Evolutionary conservation across 2,113 vertebrate species (phyloP).

Genomic region (Phasianus colchicus): DNA sequence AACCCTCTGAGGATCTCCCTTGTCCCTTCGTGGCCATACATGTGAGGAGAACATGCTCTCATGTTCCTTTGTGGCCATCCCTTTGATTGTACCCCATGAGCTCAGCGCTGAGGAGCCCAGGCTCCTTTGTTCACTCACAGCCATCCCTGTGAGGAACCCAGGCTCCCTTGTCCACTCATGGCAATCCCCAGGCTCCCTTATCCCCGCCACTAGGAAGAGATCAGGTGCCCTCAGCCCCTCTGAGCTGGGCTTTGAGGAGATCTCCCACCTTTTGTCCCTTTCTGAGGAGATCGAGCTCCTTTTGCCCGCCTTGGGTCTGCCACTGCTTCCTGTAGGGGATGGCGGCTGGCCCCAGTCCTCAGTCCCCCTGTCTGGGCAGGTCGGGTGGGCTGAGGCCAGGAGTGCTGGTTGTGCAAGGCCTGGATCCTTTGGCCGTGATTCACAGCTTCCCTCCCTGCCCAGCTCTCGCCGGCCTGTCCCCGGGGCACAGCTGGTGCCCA

Average conservation of each 20-base stretch:
- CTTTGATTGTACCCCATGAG: not conserved
- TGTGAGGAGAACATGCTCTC: not conserved
- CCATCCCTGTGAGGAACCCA: no score
- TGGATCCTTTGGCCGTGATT: not conserved
- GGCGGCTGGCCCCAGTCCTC: not conserved
- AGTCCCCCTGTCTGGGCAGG: not conserved
- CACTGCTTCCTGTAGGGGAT: not conserved
- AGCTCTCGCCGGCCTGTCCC: not conserved
- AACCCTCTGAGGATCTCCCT: not conserved
- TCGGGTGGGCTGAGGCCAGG: not conserved
- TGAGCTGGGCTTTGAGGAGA: not conserved
- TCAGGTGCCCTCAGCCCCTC: no score
- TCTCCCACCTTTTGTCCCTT: not conserved
- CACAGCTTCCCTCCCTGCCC: not conserved
- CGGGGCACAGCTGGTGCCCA: not conserved
- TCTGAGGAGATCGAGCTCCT: not conserved
- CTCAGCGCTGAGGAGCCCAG: no score
- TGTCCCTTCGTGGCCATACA: not conserved
- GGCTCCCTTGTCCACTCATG: not conserved
- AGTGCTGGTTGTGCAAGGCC: slow-evolving; percentile 28
- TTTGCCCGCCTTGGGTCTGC: not conserved
- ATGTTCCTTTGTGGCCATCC: not conserved
- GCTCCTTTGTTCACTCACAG: not conserved
- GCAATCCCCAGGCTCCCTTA: not conserved
- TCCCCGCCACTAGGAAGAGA: not conserved